These are phyloP conservation scores for Podarcis muralis DNA, from an alignment of 2,113 vertebrate species.

Conservation along the genomic window DNA sequence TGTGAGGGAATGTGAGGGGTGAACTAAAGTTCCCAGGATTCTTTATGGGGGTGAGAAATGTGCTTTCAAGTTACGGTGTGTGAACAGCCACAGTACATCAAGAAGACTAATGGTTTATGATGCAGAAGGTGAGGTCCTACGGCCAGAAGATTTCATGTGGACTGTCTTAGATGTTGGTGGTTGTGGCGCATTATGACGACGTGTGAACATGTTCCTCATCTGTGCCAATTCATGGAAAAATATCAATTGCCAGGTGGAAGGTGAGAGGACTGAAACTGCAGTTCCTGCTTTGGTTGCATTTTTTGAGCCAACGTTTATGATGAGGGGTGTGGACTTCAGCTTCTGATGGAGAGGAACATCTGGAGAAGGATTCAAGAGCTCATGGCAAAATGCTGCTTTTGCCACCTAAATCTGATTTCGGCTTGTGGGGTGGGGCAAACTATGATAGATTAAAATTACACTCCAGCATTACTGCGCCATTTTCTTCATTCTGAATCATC, in stretches of 20 bases:
- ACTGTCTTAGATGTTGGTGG: background rate
- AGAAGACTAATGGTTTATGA: background rate
- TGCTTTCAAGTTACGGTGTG: too few relatives aligned
- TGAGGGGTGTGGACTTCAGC: background rate
- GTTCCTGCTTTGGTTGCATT: background rate
- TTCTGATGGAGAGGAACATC: background rate
- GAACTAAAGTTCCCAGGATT: too few relatives aligned
- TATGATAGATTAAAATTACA: background rate
- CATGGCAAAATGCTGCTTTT: background rate
- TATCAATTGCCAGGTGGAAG: background rate
- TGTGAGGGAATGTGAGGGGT: too few relatives aligned
- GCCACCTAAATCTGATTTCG: conserved; percentile 1
- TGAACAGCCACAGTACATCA: too few relatives aligned
- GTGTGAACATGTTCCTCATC: background rate
- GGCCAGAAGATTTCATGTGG: background rate
- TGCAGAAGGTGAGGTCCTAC: too few relatives aligned
- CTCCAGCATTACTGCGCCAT: background rate
- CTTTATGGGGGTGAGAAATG: too few relatives aligned
- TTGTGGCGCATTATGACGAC: background rate
- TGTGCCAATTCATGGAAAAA: background rate
- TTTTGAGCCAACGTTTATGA: background rate
- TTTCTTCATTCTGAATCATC: background rate
- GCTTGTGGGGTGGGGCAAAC: background rate
- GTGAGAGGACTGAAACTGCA: background rate
- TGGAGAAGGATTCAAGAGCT: background rate